phyloP scores from a whole-genome alignment of 1,140 invertebrate species.

The Ericerus pela region DNA sequence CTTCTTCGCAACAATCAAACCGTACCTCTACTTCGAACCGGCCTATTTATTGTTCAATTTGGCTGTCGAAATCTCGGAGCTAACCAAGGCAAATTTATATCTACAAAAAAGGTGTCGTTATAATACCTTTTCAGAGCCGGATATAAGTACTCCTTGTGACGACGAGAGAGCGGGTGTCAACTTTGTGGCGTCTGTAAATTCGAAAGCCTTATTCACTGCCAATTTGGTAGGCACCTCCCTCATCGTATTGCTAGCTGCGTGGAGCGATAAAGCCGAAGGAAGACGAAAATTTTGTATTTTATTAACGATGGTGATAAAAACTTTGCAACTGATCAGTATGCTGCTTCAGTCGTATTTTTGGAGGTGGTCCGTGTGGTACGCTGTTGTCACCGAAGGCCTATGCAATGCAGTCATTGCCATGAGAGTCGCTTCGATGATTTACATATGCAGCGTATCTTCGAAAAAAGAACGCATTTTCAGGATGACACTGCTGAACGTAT shows the following conservation, averaged over 20 bases:
- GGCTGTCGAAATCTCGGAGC: neutral
- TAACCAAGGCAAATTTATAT: neutral
- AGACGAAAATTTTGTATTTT: conserved; percentile 34
- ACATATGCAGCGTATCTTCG: conserved; percentile 7
- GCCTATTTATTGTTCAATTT: neutral
- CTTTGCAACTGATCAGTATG: conserved; percentile 15
- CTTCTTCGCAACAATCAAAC: too few relatives aligned
- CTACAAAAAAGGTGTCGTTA: neutral
- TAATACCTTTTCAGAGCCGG: neutral
- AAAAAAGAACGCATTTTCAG: neutral
- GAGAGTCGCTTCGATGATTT: too few relatives aligned
- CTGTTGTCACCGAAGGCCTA: conserved; percentile 21
- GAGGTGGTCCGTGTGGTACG: conserved; percentile 17
- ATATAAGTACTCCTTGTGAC: neutral
- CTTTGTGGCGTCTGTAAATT: neutral
- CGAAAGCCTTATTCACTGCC: neutral
- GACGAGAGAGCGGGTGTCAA: neutral
- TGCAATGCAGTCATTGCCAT: too few relatives aligned
- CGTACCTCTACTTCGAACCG: too few relatives aligned
- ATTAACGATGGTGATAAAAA: conserved; percentile 26
- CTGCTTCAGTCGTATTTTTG: conserved; percentile 18
- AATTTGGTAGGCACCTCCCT: conserved; percentile 18
- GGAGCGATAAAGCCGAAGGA: conserved; percentile 22
- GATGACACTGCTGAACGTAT: neutral
- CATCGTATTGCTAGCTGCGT: conserved; percentile 25